These are phyloP conservation scores for Eolophus roseicapilla DNA, from an alignment of 2,113 vertebrate genomes.

Conservation along the genomic window DNA sequence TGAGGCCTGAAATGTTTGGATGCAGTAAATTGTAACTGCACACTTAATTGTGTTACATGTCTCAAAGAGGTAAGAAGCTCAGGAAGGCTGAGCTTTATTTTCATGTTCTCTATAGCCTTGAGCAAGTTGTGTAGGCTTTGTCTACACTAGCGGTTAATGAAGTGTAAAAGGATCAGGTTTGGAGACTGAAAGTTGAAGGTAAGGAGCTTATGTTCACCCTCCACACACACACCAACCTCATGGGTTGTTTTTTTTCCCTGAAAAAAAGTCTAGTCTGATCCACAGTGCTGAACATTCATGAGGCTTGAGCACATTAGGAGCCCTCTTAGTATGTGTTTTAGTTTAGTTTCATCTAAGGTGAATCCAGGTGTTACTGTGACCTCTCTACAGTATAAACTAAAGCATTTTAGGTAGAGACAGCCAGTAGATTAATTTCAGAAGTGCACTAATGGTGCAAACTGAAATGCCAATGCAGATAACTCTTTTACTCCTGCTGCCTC, in stretches of 20 bases:
- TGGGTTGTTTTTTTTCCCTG: too few species aligned
- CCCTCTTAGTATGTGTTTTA: not conserved
- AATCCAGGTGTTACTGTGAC: not conserved
- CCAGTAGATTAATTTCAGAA: not conserved
- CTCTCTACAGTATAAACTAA: not conserved
- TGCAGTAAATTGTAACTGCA: not conserved
- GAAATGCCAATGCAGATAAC: not conserved
- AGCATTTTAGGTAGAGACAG: not conserved
- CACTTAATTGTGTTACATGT: fast-evolving
- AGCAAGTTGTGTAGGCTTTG: not conserved
- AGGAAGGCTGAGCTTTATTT: not conserved
- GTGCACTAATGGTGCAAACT: not conserved
- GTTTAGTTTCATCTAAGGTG: not conserved
- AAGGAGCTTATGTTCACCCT: not conserved
- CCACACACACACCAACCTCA: not conserved
- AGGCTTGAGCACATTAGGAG: not conserved
- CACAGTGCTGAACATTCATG: not conserved
- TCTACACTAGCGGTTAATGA: not conserved
- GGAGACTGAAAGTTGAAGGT: not conserved
- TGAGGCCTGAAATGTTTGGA: not conserved
- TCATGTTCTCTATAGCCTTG: not conserved
- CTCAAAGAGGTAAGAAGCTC: not conserved
- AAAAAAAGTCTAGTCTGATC: not conserved
- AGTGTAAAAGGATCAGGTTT: not conserved
- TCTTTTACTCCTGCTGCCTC: not conserved